Evolutionary conservation across 1,140 invertebrate genomes (phyloP), one percentile per base, ranked within the genome.

Genomic region (Aphelenchoides avenae): DNA sequence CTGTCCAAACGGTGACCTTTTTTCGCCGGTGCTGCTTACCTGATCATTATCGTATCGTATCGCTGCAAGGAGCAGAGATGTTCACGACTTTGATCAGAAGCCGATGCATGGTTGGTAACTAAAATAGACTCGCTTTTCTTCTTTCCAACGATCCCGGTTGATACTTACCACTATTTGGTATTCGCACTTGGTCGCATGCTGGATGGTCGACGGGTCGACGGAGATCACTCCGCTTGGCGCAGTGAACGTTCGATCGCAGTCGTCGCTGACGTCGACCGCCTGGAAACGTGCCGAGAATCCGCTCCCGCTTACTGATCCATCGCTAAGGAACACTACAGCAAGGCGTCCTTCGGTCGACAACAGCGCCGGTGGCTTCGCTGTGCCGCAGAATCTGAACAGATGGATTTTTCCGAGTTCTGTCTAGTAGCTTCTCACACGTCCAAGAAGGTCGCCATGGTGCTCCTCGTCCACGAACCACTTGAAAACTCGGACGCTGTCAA

Each of bases 261-360:
- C 63, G 53, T 73, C 73, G 53, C 46, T 50, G 37, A 51, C 33
- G 37, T 74, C 53, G 6, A 77, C 55, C n/a, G 70, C 58, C 31
- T 57, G 46, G 47, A 78, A 80, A 6, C 54, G 59, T 40, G 71
- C 70, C 37, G 71, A 69, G 60, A 81, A 81, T 18, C 80, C 80
- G 34, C 60, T 52, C 18, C 68, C 74, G 33, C 63, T 57, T 0
- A 75, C 57, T 6, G 68, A 71, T 18, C 36, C 18, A 57, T 81
- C 79, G 20, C 76, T 76, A 18, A 71, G 58, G 67, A 81, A 80
- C 7, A 75, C 70, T 6, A 81, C 49, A 30, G 61, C 75, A 76
- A 81, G 73, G 40, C 70, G 57, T 39, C 78, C 78, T 15, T 62
- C 62, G 20, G 54, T 31, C 29, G 71, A 69, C n/a, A 76, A 46